Conservation (phyloP, 2,888 invertebrate species). For the Ormia ochracea region DNA sequence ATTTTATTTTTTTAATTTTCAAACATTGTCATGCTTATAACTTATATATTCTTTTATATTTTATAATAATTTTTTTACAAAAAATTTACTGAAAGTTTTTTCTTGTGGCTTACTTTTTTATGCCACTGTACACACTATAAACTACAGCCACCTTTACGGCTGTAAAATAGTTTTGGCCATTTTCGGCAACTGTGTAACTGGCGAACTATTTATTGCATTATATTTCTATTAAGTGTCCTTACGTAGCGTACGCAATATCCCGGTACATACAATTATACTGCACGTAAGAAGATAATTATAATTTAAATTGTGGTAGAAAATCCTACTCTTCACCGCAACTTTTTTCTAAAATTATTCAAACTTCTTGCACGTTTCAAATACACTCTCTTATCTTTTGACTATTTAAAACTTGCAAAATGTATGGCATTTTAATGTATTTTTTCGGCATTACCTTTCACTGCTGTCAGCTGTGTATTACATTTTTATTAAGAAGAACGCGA, state of each 20-base stretch:
- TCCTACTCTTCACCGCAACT: slow-evolving; percentile 42
- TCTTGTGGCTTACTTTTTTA: too few relatives aligned
- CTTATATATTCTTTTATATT: too few relatives aligned
- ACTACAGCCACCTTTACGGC: too few relatives aligned
- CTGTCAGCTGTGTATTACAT: too few relatives aligned
- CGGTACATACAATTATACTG: neutral
- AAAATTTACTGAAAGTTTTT: too few relatives aligned
- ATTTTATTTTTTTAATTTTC: too few relatives aligned
- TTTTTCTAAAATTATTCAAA: neutral
- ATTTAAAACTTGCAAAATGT: slow-evolving; percentile 46
- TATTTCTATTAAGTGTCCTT: neutral
- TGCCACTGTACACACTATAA: too few relatives aligned
- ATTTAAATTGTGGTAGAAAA: neutral
- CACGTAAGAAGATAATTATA: slow-evolving; percentile 22
- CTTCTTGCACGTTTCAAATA: neutral
- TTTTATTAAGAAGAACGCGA: neutral
- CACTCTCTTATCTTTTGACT: slow-evolving; percentile 37
- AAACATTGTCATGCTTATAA: too few relatives aligned
- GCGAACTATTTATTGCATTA: neutral
- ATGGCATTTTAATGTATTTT: too few relatives aligned
- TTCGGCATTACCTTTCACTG: too few relatives aligned
- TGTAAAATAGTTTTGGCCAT: neutral
- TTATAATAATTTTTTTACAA: too few relatives aligned
- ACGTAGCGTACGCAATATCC: neutral
- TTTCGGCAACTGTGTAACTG: slow-evolving; percentile 21